Evolutionary conservation across 2,888 invertebrate genomes (phyloP), one percentile per base, ranked within the genome.

Genomic region (Halictus ligatus): DNA sequence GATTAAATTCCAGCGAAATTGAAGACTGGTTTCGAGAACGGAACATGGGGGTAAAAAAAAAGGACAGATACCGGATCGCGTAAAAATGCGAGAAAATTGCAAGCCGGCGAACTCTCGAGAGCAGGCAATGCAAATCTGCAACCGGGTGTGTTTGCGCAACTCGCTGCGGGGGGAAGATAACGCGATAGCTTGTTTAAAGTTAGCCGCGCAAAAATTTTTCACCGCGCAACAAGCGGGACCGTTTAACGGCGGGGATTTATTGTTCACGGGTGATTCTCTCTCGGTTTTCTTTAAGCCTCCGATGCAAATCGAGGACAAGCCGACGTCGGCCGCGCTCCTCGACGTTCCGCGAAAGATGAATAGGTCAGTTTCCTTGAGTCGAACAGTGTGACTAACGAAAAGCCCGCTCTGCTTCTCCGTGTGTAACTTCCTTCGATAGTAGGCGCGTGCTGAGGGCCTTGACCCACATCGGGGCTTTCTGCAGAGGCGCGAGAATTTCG

Each of bases 361-460:
- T 91, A 89, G 89, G 84, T 90, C 87, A 88, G 83, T 89, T 91
- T 89, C 90, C 86, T 89, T 90, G 89, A 89, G 88, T 78, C 85
- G 85, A 81, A 83, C 69, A 21, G 86, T 83, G 88, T 89, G 90
- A 90, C 86, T 89, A 88, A 87, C 87, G 87, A 87, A 90, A 89
- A 88, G 80, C 80, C 75, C 40, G 83, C 80, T 15, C 40, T 73
- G 54, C 54, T 46, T 54, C 54, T 54, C 54, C 8, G 54, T 21
- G 54, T 21, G 88, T 77, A 67, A 83, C 85, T 88, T 88, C 86
- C 80, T 91, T 88, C 84, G 84, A 79, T 84, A 84, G 89, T 76
- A 88, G 83, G 85, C 78, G 77, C 80, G 74, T 43, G 73, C 74
- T 13, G 67, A 10, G 74, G 58, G 60, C 91, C 89, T 89, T 91